Evolutionary conservation across 2,797 vertebrate species (phyloP).

Genomic region (Cynodonichthys magdalenae): DNA sequence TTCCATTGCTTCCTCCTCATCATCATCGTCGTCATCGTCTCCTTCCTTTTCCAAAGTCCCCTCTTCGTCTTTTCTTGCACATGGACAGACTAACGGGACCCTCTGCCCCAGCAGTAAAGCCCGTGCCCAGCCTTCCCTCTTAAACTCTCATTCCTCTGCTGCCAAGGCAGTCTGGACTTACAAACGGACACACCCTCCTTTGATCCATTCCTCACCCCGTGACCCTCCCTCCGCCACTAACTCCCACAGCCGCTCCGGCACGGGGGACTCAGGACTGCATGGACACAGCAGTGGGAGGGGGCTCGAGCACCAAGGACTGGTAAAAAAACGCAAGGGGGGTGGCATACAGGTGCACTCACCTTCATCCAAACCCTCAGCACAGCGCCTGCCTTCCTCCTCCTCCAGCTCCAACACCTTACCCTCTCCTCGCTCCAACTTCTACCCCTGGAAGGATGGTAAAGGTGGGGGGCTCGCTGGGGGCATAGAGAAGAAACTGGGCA

Average conservation of each 20-base stretch:
- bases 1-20: slow-evolving; percentile 70
- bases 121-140: slow-evolving; percentile 70
- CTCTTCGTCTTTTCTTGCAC: slow-evolving; percentile 56
- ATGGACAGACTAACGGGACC: slow-evolving; percentile 86
- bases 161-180: slow-evolving; percentile 75
- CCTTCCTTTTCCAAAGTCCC: slow-evolving; percentile 76
- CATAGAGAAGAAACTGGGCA: slow-evolving; percentile 88
- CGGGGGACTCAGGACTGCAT: slow-evolving; percentile 70
- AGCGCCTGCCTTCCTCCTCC: slow-evolving; percentile 77
- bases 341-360: slow-evolving; percentile 74
- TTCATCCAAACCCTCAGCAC: slow-evolving; percentile 80
- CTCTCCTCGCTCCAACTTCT: slow-evolving; percentile 79
- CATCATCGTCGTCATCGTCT: slow-evolving; percentile 67
- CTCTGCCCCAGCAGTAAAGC: slow-evolving; percentile 78
- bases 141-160: slow-evolving; percentile 77
- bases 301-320: slow-evolving; percentile 85
- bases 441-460: slow-evolving; percentile 87
- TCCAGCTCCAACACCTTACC: slow-evolving; percentile 71
- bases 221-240: slow-evolving; percentile 66
- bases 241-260: slow-evolving; percentile 64
- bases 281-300: slow-evolving; percentile 68
- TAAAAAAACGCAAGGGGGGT: slow-evolving; percentile 86
- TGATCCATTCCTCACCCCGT: slow-evolving; percentile 59
- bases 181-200: slow-evolving; percentile 72
- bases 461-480: slow-evolving; percentile 73